Conservation (phyloP, 2,113 vertebrate species). For the Orthonyx spaldingii region DNA sequence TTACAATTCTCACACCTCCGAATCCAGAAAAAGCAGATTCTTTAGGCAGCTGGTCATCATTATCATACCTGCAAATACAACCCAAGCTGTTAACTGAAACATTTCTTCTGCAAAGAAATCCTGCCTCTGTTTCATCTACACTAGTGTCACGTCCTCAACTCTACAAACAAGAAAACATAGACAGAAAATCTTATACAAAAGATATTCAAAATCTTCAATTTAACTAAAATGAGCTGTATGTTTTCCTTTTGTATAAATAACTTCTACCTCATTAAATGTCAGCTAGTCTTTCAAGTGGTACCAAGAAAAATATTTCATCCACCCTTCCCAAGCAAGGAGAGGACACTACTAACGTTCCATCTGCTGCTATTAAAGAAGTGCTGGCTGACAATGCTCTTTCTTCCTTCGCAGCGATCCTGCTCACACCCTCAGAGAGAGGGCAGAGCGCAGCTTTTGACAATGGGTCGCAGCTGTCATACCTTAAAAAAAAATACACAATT, state of each 20-base stretch:
- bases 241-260: not conserved
- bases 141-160: not conserved
- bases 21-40: not conserved
- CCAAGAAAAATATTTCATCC: not conserved
- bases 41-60: not conserved
- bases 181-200: not conserved
- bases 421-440: not conserved
- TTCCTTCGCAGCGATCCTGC: not conserved
- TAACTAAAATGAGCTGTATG: not conserved
- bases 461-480: not conserved
- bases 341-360: not conserved
- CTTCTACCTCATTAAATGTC: accelerated
- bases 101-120: not conserved
- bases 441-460: not conserved
- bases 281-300: not conserved
- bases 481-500: not conserved
- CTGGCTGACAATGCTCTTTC: not conserved
- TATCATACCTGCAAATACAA: constrained; percentile 8
- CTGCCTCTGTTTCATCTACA: not conserved
- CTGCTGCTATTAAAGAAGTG: not conserved
- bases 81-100: not conserved
- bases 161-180: not conserved
- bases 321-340: not conserved
- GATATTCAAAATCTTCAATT: not conserved
- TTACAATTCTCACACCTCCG: not conserved